Evolutionary conservation across 2,888 invertebrate species (phyloP).

Genomic region (Nowickia ferox): DNA sequence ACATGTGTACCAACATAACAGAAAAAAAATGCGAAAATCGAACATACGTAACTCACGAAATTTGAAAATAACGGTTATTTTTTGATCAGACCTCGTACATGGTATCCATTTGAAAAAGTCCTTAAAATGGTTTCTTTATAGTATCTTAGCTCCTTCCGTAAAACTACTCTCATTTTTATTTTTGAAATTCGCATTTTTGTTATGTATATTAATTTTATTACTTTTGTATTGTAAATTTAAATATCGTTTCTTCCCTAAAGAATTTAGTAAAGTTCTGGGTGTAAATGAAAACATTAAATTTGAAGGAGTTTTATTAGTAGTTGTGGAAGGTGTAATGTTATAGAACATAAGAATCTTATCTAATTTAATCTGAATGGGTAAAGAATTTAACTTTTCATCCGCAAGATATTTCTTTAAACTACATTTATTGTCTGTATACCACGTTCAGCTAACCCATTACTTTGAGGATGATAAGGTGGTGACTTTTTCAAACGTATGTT

Average conservation of each 20-base stretch:
- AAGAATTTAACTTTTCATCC: conserved; percentile 21
- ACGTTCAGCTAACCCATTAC: conserved; percentile 64
- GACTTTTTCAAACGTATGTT: conserved; percentile 64
- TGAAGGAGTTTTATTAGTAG: conserved; percentile 31
- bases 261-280: conserved; percentile 22
- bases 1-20: no score
- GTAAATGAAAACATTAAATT: conserved; percentile 39
- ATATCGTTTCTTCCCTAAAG: background rate
- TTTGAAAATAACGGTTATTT: no score
- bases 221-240: background rate
- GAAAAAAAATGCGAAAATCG: no score
- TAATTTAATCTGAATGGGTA: conserved; percentile 33
- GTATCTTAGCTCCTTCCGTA: no score
- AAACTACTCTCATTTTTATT: no score
- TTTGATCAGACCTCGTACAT: no score
- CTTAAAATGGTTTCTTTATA: no score
- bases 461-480: conserved; percentile 71
- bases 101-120: no score
- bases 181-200: accelerated
- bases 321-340: conserved; percentile 27
- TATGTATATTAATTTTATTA: background rate
- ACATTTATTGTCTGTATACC: conserved; percentile 72
- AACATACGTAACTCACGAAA: no score
- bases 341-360: conserved; percentile 30
- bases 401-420: conserved; percentile 55